Base-by-base conservation (phyloP, 2,113 vertebrate genomes). In the Melospiza georgiana region DNA sequence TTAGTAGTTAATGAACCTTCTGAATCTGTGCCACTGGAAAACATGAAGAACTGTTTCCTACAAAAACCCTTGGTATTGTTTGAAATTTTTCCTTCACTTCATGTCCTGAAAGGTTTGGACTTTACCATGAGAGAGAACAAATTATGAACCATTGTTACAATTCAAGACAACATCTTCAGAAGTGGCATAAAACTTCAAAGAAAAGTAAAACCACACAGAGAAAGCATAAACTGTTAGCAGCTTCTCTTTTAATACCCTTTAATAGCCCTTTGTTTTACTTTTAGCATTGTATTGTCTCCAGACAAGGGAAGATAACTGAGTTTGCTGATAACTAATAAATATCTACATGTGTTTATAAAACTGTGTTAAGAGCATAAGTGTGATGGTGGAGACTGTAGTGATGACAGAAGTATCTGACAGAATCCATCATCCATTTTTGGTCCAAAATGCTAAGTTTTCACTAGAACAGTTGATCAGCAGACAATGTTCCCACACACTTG, bases 1-100 rank as follows among this genome's bases (percentile, higher is more conserved):
- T 78, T 73, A 75, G 55, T 69, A 93, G 59, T 30, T 84, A 74
- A 84, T 58, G 71, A 75, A 57, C 41, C 18, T 81, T 17, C 57
- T 68, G 19, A 59, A 43, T 62, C 57, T 86, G 12, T 80, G 31
- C 31, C 59, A 24, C 33, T 80, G 67, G 33, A 84, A 80, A 80
- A 55, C 37, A 14, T 15, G 22, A 77, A 51, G 37, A 85, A 16
- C 35, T 22, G 24, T 8, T 78, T 48, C 67, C 39, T 68, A 11
- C 0, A 0, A 46, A 83, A 88, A 28, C 11, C 11, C 13, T 11
- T 39, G 18, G 19, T 68, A 25, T 1, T 69, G 9, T 83, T 43
- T 3, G 5, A 67, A 92, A 20, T 67, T 87, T 5, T 52, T 58
- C 11, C 44, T 87, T 87, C 82, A 30, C n/a, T 69, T 28, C 24